Percentiles rank a stretch among this genome's conserved stretches.
These are phyloP conservation scores for Notolabrus celidotus DNA, from an alignment of 2,797 vertebrate genomes.

Conservation along the genomic window DNA sequence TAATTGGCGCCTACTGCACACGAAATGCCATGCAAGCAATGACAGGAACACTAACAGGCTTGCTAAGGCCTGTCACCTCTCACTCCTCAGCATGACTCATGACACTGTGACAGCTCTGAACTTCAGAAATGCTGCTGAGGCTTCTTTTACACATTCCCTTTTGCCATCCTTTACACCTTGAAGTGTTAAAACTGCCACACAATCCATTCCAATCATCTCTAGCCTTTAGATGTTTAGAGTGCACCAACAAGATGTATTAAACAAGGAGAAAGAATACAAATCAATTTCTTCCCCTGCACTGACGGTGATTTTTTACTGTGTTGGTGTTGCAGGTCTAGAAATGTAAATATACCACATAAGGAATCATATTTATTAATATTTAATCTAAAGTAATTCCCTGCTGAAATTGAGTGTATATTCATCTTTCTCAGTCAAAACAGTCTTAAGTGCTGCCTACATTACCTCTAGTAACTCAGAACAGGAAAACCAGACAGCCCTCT, in stretches of 20 bases:
- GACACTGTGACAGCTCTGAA: slow-evolving; percentile 30
- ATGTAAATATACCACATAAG: slow-evolving; percentile 39
- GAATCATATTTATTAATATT: slow-evolving; percentile 59
- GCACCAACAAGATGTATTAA: slow-evolving; percentile 1
- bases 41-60: slow-evolving; percentile 46
- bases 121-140: slow-evolving; percentile 1
- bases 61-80: slow-evolving; percentile 43
- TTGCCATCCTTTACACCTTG: slow-evolving; percentile 18
- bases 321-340: slow-evolving; percentile 10
- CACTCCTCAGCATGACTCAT: slow-evolving; percentile 16
- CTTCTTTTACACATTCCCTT: slow-evolving; percentile 14
- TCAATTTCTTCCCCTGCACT: slow-evolving; percentile 10
- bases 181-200: slow-evolving; percentile 18
- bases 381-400: slow-evolving; percentile 49
- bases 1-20: slow-evolving; percentile 56
- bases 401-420: slow-evolving; percentile 60
- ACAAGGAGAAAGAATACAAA: slow-evolving; percentile 16
- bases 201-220: slow-evolving; percentile 20
- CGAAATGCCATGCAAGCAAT: slow-evolving; percentile 51
- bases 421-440: slow-evolving; percentile 55
- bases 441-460: slow-evolving; percentile 53
- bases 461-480: slow-evolving; percentile 49
- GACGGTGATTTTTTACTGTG: slow-evolving; percentile 8
- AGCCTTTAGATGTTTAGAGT: neutral
- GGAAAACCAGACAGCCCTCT: slow-evolving; percentile 56